Percentiles rank a stretch among this genome's conserved stretches.
phyloP scores from a whole-genome alignment of 2,113 vertebrate genomes.

The Phalacrocorax carbo region DNA sequence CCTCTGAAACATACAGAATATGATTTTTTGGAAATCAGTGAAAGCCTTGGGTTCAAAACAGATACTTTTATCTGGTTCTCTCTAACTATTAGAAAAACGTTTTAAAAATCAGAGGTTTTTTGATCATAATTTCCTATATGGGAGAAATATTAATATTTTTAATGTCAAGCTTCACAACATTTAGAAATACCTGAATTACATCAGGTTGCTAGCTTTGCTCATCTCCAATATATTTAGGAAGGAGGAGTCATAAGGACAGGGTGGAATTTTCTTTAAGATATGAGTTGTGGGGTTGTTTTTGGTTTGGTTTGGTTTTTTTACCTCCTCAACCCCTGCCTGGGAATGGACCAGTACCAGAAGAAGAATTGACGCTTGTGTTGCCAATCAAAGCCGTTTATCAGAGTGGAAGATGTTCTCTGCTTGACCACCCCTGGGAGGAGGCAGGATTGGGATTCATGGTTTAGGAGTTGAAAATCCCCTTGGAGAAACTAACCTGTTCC shows the following conservation, averaged over 20 bases:
- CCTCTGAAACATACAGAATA: neutral
- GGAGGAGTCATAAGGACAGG: neutral
- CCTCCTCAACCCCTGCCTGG: neutral
- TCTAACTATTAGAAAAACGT: neutral
- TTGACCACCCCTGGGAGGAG: neutral
- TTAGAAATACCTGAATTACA: neutral
- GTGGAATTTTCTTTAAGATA: neutral
- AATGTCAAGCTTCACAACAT: neutral
- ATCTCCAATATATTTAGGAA: neutral
- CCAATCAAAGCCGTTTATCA: neutral
- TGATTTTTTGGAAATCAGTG: neutral
- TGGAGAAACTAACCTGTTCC: neutral
- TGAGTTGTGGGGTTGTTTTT: neutral
- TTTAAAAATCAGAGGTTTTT: rapidly evolving
- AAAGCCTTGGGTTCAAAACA: neutral
- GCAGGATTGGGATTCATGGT: neutral
- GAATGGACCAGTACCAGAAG: neutral
- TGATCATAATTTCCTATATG: neutral
- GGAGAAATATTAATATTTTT: neutral
- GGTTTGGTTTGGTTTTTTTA: too few species aligned
- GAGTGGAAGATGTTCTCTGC: neutral
- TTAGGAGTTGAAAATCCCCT: neutral
- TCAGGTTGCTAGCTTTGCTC: neutral
- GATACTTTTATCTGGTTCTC: neutral
- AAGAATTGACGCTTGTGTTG: neutral